These are phyloP conservation scores for Cheilosia variabilis DNA, from an alignment of 2,888 invertebrate genomes.

Conservation along the genomic window DNA sequence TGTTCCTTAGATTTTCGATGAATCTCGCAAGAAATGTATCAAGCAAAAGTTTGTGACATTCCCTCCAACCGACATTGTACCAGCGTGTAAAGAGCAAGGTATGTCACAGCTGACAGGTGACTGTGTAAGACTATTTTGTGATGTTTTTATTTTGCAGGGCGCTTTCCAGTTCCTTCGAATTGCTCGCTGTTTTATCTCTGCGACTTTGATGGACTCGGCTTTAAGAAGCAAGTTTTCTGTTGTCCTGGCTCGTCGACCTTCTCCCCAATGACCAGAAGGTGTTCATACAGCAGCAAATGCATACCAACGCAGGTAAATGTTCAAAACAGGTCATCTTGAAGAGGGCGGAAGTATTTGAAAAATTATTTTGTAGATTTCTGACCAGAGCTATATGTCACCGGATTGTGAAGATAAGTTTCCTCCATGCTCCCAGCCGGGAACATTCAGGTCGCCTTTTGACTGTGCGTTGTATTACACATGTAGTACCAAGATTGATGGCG, in stretches of 20 bases:
- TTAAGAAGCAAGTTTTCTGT: constrained; percentile 79
- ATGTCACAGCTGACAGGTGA: constrained; percentile 25
- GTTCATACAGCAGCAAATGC: constrained; percentile 79
- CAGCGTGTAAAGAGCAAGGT: constrained; percentile 77
- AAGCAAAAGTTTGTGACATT: constrained; percentile 76
- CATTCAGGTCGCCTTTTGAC: constrained; percentile 81
- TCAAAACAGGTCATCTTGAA: background rate
- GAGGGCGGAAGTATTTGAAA: background rate
- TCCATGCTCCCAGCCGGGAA: constrained; percentile 81
- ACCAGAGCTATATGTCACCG: constrained; percentile 78
- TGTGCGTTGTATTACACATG: constrained; percentile 84
- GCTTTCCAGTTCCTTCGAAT: constrained; percentile 82
- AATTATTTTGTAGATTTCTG: constrained; percentile 76
- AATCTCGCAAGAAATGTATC: constrained; percentile 78
- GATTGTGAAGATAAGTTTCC: constrained; percentile 81
- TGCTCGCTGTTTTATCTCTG: constrained; percentile 82
- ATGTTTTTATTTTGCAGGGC: constrained; percentile 76
- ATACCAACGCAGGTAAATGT: constrained; percentile 78
- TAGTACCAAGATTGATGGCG: constrained; percentile 79
- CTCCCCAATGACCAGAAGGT: constrained; percentile 79
- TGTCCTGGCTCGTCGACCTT: constrained; percentile 81
- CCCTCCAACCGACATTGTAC: constrained; percentile 77
- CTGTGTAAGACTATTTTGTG: background rate
- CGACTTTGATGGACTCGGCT: constrained; percentile 78
- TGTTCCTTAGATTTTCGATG: constrained; percentile 78